Evolutionary conservation across 2,113 vertebrate genomes (phyloP), one percentile per base, ranked within the genome.

Genomic region (Entomyzon cyanotis): DNA sequence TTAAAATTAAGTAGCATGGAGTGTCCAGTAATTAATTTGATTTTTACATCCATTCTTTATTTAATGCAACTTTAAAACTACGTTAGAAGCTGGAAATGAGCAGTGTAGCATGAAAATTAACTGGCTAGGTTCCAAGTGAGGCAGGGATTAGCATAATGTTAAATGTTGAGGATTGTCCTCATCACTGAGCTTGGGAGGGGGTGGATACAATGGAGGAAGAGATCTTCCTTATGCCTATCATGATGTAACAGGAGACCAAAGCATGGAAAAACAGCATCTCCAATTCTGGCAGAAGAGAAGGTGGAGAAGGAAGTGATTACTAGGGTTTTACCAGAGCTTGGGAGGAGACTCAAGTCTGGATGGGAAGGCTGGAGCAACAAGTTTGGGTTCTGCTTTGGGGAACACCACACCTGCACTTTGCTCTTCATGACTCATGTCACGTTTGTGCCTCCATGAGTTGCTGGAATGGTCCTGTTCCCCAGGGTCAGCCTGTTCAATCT

Each of bases 1-100:
- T 96, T 98, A 98, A 98, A 98, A 98, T 96, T 97, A 98, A 98
- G 93, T 93, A 98, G 97, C 98, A 98, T 97, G 96, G 96, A 97
- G 94, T 97, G 96, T 97, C 97, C 97, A 97, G 95, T 97, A 98
- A 98, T 98, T 98, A 98, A 98, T 97, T 97, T 96, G 90, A 96
- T 95, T 97, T 96, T 97, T 90, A 98, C 94, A 95, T 89, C 85
- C 96, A 88, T 97, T 96, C 97, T 96, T 98, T 97, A 97, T 97
- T 97, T 97, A 98, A 97, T 94, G 87, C 89, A 97, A 98, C 96
- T 98, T 97, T 90, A 95, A 97, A 96, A 96, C 94, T 95, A 95
- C 17, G 55, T 97, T 96, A 96, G 76, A 96, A 97, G 91, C 87
- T 96, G 62, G 96, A 97, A 97, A 89, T 12, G 87, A 47, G 46